Conservation (phyloP, 2,797 vertebrate species). For the Agapornis canus region DNA sequence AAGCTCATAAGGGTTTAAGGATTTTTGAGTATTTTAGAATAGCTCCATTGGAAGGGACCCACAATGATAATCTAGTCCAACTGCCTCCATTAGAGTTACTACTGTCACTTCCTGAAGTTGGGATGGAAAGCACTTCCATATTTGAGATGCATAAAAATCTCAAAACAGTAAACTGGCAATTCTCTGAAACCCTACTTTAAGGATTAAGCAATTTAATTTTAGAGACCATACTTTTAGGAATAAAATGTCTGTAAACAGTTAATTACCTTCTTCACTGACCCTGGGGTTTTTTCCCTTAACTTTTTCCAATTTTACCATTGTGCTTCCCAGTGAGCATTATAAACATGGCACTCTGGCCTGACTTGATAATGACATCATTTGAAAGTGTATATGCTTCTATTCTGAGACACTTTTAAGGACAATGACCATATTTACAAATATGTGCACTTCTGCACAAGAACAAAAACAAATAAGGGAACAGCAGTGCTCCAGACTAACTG, state of each 20-base stretch:
- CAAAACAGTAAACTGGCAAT: neutral
- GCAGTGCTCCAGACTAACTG: neutral
- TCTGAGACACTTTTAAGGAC: neutral
- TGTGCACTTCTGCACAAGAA: neutral
- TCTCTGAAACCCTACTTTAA: neutral
- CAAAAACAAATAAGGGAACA: neutral
- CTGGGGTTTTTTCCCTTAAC: neutral
- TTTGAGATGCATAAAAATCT: neutral
- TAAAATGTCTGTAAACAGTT: neutral
- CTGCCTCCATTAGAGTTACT: neutral
- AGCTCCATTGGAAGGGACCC: neutral
- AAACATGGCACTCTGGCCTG: neutral
- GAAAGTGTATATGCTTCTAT: neutral
- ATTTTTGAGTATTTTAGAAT: neutral
- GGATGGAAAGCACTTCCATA: neutral
- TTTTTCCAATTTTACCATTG: neutral
- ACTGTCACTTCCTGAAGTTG: neutral
- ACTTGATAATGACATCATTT: neutral
- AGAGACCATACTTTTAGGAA: neutral
- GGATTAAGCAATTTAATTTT: neutral
- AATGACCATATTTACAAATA: neutral
- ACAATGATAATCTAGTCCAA: neutral
- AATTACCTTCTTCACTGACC: neutral
- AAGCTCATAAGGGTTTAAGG: neutral
- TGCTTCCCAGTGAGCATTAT: neutral